Conservation (phyloP, 2,797 vertebrate species). For the Labroides dimidiatus region DNA sequence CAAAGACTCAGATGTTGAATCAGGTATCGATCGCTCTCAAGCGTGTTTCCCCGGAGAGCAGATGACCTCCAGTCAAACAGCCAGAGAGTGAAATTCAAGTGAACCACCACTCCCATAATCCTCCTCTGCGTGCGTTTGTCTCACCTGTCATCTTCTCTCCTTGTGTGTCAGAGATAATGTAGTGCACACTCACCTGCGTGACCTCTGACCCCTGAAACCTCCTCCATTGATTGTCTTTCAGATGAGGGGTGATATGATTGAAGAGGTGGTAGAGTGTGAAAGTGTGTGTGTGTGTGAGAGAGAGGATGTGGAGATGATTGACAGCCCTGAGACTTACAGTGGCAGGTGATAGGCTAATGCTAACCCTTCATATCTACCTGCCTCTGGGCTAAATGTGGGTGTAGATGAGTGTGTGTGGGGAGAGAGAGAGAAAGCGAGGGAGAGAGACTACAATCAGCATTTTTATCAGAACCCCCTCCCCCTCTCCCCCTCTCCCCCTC, state of each 20-base stretch:
- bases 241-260: neutral
- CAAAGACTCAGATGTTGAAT: too few relatives aligned
- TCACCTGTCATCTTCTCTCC: neutral
- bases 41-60: neutral
- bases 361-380: constrained; percentile 24
- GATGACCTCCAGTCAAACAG: neutral
- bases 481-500: neutral
- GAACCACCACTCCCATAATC: neutral
- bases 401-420: constrained; percentile 10
- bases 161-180: neutral
- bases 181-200: constrained; percentile 1
- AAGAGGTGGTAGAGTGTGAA: neutral
- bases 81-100: neutral
- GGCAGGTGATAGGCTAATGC: constrained; percentile 4
- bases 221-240: neutral
- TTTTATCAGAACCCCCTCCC: constrained; percentile 25
- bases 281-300: neutral
- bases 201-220: constrained; percentile 33
- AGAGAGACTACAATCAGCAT: constrained; percentile 12
- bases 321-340: constrained; percentile 40
- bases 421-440: too few relatives aligned
- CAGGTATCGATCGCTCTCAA: neutral
- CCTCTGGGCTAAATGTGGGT: constrained; percentile 13
- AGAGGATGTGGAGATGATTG: constrained; percentile 42
- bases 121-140: neutral